Percentiles rank a stretch among this genome's conserved stretches.
phyloP scores from a whole-genome alignment of 1,140 invertebrate species.

The Notospermus geniculatus region DNA sequence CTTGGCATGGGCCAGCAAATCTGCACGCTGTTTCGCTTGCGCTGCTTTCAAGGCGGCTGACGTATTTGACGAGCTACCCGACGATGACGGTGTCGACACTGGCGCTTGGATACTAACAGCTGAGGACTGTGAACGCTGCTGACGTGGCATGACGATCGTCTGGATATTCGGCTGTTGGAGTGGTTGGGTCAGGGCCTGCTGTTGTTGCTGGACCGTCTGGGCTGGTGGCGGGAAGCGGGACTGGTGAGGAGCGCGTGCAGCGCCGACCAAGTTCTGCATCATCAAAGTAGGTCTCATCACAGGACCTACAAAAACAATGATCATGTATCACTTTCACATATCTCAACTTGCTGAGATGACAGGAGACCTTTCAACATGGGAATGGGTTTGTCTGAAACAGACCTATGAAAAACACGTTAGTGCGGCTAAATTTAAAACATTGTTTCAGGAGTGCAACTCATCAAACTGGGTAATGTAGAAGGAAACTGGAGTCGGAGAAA shows the following conservation, averaged over 20 bases:
- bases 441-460: too few relatives aligned
- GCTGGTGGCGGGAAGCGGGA: conserved; percentile 34
- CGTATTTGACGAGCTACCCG: neutral
- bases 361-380: too few relatives aligned
- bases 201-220: conserved; percentile 11
- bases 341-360: too few relatives aligned
- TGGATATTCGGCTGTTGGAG: too few relatives aligned
- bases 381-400: too few relatives aligned
- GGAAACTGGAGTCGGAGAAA: too few relatives aligned
- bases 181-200: conserved; percentile 7
- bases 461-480: too few relatives aligned
- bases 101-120: conserved; percentile 4
- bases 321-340: too few relatives aligned
- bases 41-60: conserved; percentile 29
- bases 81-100: neutral
- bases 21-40: conserved; percentile 40
- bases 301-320: conserved; percentile 17
- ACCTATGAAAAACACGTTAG: too few relatives aligned
- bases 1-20: conserved; percentile 34
- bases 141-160: neutral
- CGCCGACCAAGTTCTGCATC: conserved; percentile 30
- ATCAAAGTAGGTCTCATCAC: conserved; percentile 34
- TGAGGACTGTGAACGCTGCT: conserved; percentile 8
- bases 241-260: conserved; percentile 24
- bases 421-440: too few relatives aligned